Evolutionary conservation across 1,140 invertebrate species (phyloP), one percentile per base, ranked within the genome.

Genomic region (Pogonomyrmex californicus): DNA sequence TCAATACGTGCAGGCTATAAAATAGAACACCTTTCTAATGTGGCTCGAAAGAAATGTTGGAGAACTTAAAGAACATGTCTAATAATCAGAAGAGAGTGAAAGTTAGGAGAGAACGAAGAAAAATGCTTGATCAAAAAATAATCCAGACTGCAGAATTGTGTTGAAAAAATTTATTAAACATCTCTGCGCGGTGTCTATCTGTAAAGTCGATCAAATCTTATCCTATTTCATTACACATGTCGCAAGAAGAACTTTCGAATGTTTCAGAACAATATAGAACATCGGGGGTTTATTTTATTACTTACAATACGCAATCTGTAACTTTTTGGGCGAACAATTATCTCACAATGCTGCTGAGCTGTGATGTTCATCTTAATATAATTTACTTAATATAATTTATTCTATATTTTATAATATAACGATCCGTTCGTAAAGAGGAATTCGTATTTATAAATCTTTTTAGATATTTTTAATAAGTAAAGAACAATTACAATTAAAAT

Each of bases 91-190:
- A 23, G 23, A 23, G 23, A 23, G 23, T 23, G 23, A 23, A 23
- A 23, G 23, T 60, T 47, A 49, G 41, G 41, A 62, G n/a, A 58
- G 12, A 58, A 10, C 17, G 23, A 70, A 7, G n/a, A 38, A 41
- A 7, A n/a, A 38, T 12, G 12, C 23, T 83, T 60, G 68, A 83
- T 73, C 30, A 30, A 83, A 49, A 60, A 83, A 60, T 83, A 75
- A 62, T 60, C 1, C 5, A 73, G 10, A 60, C 12, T 47, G 12
- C 44, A 62, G 36, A 73, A 12, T 60, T 33, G 38, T 75, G 79
- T 73, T 83, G 68, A 47, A 83, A 83, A 82, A 83, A 83, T 83
- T 83, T 83, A 83, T 83, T 83, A 83, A 83, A 83, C 66, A 73
- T 73, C 6, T 73, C n/a, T 62, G 68, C 54, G 54, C 41, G 73